Base-by-base conservation (phyloP, 1,140 invertebrate species). In the Steinernema khuongi region DNA sequence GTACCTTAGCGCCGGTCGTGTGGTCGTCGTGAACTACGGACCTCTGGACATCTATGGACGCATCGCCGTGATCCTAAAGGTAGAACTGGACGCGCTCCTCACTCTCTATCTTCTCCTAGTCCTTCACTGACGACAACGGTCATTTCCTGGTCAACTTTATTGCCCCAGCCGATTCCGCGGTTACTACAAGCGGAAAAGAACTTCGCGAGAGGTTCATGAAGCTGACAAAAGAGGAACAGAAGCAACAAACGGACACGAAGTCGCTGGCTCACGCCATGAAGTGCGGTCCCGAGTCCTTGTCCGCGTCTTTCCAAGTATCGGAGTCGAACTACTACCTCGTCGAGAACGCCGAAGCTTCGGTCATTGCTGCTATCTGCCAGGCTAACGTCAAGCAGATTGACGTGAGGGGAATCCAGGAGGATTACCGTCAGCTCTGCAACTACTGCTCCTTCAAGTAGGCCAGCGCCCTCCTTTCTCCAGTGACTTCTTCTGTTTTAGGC, bases 61-160 rank as follows among this genome's bases (percentile, higher is more conserved):
- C 31, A 50, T 74, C 7, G 70, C 32, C 26, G 31, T 75, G 14
- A 73, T 75, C 17, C 19, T 75, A 7, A 76, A 75, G 41, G 74
- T 29, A 22, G 0, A 0, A n/a, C 71, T 30, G 4, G 17, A 19
- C 67, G 44, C 4, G 0, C 19, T 70, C 11, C 2, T 14, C 0
- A 70, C 22, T 17, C 22, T 72, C 29, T 72, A 17, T n/a, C 22
- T 74, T 70, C 68, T 44, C 14, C 68, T 31, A 70, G 50, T 14
- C 26, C 7, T 26, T n/a, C 50, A 60, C 7, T 26, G 22, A 26
- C 19, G 50, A 60, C 19, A 22, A 14, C 26, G 50, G 50, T 4
- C 14, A 60, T n/a, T 26, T 26, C 26, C 50, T 7, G 14, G 4
- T 60, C 50, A 60, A 60, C 26, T 60, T 60, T 22, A 14, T 60